Percentiles rank a stretch among this genome's conserved stretches.
phyloP scores from a whole-genome alignment of 2,888 invertebrate species.

The Phrixothrix hirtus region DNA sequence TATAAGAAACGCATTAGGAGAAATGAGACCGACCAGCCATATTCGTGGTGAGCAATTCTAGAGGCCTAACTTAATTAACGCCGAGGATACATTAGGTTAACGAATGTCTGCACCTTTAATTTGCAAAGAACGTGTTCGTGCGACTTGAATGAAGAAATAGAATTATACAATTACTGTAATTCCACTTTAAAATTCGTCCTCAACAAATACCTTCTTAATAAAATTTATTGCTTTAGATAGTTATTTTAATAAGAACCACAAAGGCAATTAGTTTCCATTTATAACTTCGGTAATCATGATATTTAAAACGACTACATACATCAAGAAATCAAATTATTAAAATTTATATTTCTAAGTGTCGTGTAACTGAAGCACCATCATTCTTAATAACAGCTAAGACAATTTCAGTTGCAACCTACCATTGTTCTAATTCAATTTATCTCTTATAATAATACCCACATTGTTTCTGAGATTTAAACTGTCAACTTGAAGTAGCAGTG shows the following conservation, averaged over 20 bases:
- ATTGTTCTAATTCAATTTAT: constrained; percentile 41
- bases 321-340: constrained; percentile 25
- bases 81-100: constrained; percentile 17
- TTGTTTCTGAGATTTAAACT: constrained; percentile 36
- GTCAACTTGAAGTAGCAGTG: constrained; percentile 16
- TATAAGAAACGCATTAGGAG: constrained; percentile 25
- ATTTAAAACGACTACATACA: too few relatives aligned
- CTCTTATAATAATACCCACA: constrained; percentile 40
- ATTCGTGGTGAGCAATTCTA: constrained; percentile 11
- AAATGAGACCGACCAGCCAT: constrained; percentile 15
- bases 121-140: constrained; percentile 27
- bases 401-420: constrained; percentile 33
- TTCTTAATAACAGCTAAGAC: constrained; percentile 29
- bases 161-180: constrained; percentile 14
- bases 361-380: constrained; percentile 27
- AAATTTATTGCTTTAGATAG: too few relatives aligned
- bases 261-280: too few relatives aligned
- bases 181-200: too few relatives aligned
- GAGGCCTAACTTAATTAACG: constrained; percentile 24
- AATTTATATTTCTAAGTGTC: constrained; percentile 18
- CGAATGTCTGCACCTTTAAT: constrained; percentile 17
- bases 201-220: too few relatives aligned
- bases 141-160: constrained; percentile 26
- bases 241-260: too few relatives aligned
- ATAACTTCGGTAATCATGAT: too few relatives aligned